Evolutionary conservation across 1,140 invertebrate species (phyloP).

Genomic region (Hirudo medicinalis): DNA sequence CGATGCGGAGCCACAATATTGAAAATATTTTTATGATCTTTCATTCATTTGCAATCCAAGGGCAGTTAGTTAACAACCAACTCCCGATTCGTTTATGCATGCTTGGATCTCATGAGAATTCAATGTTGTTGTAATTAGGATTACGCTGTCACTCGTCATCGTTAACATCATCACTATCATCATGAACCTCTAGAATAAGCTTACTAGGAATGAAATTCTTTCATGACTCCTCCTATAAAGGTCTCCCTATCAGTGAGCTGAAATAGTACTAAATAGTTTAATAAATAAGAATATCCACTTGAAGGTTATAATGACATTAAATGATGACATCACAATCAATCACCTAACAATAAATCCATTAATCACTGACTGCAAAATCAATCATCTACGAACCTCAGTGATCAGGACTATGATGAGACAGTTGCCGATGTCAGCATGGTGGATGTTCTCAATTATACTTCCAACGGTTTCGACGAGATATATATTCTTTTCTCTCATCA

Average conservation of each 20-base stretch:
- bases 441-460: slow-evolving; percentile 70
- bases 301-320: too few relatives aligned
- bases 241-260: too few relatives aligned
- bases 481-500: slow-evolving; percentile 69
- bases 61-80: background rate
- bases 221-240: too few relatives aligned
- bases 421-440: slow-evolving; percentile 59
- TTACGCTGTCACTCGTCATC: background rate
- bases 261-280: too few relatives aligned
- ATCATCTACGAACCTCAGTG: slow-evolving; percentile 52
- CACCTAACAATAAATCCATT: too few relatives aligned
- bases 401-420: slow-evolving; percentile 77
- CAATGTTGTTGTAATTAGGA: background rate
- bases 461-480: slow-evolving; percentile 76
- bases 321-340: too few relatives aligned
- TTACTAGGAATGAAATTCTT: too few relatives aligned
- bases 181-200: background rate
- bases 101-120: background rate
- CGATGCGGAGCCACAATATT: background rate
- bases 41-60: background rate
- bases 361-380: background rate
- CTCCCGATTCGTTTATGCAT: background rate
- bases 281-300: too few relatives aligned
- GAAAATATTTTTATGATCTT: background rate
- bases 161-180: background rate